phyloP scores from a whole-genome alignment of 92 coral and sea anemone genomes.

The Hydrozoanthus gracilis region DNA sequence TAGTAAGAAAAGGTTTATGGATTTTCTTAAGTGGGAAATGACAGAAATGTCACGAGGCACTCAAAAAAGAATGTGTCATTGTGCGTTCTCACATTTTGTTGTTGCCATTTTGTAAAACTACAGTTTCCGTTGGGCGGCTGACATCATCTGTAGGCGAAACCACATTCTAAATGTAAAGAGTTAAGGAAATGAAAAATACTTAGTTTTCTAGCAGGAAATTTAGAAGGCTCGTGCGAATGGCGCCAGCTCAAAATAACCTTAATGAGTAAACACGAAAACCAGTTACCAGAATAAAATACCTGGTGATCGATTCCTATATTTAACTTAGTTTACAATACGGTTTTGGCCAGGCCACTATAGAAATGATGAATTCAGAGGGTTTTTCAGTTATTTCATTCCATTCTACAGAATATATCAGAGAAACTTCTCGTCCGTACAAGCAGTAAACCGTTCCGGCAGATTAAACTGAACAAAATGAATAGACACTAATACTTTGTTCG shows the following conservation, averaged over 20 bases:
- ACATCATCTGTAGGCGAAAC: background rate
- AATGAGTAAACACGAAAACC: background rate
- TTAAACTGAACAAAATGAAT: background rate
- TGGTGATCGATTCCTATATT: background rate
- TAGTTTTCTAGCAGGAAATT: background rate
- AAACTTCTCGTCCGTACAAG: background rate
- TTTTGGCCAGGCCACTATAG: background rate
- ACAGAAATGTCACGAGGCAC: background rate
- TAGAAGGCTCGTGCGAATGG: background rate
- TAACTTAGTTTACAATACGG: background rate
- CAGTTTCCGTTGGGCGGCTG: conserved; percentile 10
- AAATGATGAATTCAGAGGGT: background rate
- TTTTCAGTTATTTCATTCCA: background rate
- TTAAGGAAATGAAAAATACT: background rate
- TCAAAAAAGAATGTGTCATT: background rate
- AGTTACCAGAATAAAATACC: background rate
- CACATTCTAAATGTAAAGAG: background rate
- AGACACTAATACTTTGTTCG: background rate
- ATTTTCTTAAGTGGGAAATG: conserved; percentile 26
- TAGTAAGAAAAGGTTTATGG: conserved; percentile 8
- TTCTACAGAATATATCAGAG: background rate
- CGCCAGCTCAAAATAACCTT: background rate
- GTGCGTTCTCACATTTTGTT: background rate
- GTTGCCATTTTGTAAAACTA: background rate
- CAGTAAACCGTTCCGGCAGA: background rate